Base-by-base conservation (phyloP, 1,140 invertebrate species). In the Trichonephila clavipes region DNA sequence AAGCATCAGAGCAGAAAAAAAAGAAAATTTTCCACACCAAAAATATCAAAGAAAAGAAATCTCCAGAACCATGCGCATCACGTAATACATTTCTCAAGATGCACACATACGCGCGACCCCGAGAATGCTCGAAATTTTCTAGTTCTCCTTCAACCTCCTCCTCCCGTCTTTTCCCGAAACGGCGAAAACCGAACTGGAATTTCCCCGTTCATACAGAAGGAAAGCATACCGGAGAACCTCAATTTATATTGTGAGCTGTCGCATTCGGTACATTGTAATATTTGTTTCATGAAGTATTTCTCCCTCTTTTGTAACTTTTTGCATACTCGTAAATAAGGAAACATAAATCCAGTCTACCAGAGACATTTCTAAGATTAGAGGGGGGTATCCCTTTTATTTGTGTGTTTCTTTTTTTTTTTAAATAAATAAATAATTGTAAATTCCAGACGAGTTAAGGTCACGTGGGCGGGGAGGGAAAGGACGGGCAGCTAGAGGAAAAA, bases 401-500 rank as follows among this genome's bases (percentile, higher is more conserved):
- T 19, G 14, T 21, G 8, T 51, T 85, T 24, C 34, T 59, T n/a
- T n/a, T 59, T 24, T 28, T 28, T 59, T 24, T 28, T 28, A 28
- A 28, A 61, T 24, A 61, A 61, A 85, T 58, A 85, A 59, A 85
- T 85, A 85, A 85, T 85, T 85, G n/a, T 61, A 61, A 85, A 85
- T 85, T 85, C 83, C 28, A 77, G 72, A 77, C 72, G 72, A 77
- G 18, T 64, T 64, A 18, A 16, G 62, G 62, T 51, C 51, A 24
- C 10, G 10, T 69, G n/a, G 7, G 7, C 28, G 14, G 12, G 7
- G 51, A 24, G 44, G 51, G 51, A 59, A n/a, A 14, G n/a, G 83
- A 61, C n/a, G 24, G n/a, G 21, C n/a, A 59, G 21, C 19, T n/a
- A 85, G 24, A 64, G 51, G 59, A 58, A 88, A 88, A 64, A 88